These are phyloP conservation scores for Brachyalestes nurse DNA, from an alignment of 2,797 vertebrate genomes.

Conservation along the genomic window DNA sequence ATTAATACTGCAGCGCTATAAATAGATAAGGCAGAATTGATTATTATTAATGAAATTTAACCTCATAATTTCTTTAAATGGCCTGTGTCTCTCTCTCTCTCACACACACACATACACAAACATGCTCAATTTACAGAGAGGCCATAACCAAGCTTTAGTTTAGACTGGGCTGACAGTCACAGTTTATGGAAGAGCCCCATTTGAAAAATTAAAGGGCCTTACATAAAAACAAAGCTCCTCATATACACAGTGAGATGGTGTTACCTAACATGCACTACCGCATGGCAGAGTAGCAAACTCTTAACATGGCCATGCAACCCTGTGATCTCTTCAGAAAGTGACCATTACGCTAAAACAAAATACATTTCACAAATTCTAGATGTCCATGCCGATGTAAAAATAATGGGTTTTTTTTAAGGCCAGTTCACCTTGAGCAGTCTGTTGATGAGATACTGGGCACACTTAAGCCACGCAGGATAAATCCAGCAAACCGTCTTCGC, in stretches of 20 bases:
- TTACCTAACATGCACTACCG: conserved; percentile 1
- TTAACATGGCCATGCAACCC: background rate
- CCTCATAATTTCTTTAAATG: background rate
- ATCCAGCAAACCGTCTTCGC: background rate
- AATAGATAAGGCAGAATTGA: conserved; percentile 36
- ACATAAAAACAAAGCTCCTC: background rate
- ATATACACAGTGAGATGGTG: conserved; percentile 24
- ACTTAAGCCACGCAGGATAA: background rate
- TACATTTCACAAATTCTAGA: background rate
- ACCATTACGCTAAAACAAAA: background rate
- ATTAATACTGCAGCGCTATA: conserved; percentile 47
- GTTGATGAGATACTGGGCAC: background rate
- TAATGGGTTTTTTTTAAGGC: background rate
- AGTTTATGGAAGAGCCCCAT: conserved; percentile 12
- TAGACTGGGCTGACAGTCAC: background rate
- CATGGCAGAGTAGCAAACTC: background rate
- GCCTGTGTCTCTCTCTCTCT: background rate
- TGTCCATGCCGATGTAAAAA: background rate
- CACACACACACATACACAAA: background rate
- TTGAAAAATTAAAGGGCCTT: conserved; percentile 7
- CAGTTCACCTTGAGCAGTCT: background rate
- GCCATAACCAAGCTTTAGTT: background rate
- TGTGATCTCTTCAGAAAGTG: background rate
- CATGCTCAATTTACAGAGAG: background rate
- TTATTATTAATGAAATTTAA: background rate